Evolutionary conservation across 2,113 vertebrate species (phyloP).

Genomic region (Tichodroma muraria): DNA sequence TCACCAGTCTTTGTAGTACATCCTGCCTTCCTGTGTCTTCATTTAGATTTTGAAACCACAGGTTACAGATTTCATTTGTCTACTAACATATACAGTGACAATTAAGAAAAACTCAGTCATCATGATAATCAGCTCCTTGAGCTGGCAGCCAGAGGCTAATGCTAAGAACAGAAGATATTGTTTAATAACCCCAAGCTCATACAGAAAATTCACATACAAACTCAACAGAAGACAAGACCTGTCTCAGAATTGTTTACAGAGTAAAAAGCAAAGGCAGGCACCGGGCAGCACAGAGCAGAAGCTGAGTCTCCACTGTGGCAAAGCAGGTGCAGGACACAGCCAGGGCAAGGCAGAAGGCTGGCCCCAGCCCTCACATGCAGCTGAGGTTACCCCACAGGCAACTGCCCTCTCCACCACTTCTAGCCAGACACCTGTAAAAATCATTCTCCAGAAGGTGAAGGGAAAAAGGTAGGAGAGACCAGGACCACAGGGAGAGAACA

Average conservation of each 20-base stretch:
- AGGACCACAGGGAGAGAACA: not conserved
- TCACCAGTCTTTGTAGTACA: not conserved
- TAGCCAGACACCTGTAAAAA: not conserved
- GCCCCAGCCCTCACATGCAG: not conserved
- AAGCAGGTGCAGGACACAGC: fast-evolving
- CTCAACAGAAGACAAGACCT: not conserved
- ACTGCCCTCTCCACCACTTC: not conserved
- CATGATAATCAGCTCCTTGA: not conserved
- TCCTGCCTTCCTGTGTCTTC: not conserved
- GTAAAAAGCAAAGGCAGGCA: not conserved
- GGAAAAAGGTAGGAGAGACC: not conserved
- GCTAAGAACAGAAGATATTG: not conserved
- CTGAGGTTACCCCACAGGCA: too few relatives aligned
- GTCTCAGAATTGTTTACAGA: not conserved
- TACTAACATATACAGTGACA: not conserved
- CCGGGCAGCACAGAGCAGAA: fast-evolving
- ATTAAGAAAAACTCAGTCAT: not conserved
- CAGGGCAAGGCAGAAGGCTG: not conserved
- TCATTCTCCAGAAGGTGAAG: not conserved
- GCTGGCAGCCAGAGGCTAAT: not conserved
- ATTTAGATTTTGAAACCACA: not conserved
- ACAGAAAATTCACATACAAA: not conserved
- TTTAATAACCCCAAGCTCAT: not conserved
- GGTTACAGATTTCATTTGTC: not conserved
- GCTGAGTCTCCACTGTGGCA: not conserved